Evolutionary conservation across 2,797 vertebrate species (phyloP).

Genomic region (Cynopterus sphinx): DNA sequence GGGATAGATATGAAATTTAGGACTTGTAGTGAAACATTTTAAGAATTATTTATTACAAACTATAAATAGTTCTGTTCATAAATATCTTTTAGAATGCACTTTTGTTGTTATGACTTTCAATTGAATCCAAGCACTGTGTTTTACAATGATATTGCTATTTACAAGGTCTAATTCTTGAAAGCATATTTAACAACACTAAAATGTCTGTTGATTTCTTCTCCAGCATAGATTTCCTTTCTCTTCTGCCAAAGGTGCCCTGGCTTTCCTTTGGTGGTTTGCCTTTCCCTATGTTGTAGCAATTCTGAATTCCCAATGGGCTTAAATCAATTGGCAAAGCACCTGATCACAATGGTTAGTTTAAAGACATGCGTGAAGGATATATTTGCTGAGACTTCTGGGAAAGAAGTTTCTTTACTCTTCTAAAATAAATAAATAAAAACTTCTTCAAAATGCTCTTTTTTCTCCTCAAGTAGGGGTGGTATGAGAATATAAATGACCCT

Average conservation of each 20-base stretch:
- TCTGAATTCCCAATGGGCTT: background rate
- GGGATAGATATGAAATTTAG: background rate
- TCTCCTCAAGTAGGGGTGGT: background rate
- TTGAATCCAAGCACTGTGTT: background rate
- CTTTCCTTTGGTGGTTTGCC: background rate
- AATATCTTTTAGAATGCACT: background rate
- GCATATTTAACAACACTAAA: background rate
- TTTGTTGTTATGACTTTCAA: background rate
- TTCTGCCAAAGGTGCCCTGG: background rate
- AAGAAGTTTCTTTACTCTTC: background rate
- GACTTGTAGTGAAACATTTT: background rate
- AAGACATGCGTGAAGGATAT: background rate
- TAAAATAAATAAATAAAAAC: background rate
- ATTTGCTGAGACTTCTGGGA: background rate
- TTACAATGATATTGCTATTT: background rate
- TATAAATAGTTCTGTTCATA: background rate
- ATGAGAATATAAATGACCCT: background rate
- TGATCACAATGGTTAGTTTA: background rate
- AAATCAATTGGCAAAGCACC: background rate
- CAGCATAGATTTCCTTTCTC: background rate
- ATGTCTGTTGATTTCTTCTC: background rate
- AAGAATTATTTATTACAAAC: background rate
- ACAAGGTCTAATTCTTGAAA: background rate
- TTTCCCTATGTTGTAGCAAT: background rate
- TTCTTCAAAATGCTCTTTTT: background rate